Percentiles rank a stretch among this genome's conserved stretches.
Evolutionary conservation across 2,888 invertebrate genomes (phyloP).

Genomic region (Latrodectus elegans): DNA sequence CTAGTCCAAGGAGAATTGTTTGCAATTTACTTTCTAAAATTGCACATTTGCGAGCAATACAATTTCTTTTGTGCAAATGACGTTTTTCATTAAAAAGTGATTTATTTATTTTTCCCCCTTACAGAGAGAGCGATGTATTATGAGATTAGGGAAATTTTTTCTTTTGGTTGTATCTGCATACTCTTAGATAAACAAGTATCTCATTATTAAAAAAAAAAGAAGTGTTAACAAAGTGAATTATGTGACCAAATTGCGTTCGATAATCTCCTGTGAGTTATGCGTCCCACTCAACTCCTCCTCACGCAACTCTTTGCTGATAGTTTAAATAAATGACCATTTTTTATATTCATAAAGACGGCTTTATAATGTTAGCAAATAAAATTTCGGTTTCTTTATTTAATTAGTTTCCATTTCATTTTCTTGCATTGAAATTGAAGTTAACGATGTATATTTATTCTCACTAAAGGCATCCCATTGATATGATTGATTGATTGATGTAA

Average conservation of each 20-base stretch:
- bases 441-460: too few relatives aligned
- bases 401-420: too few relatives aligned
- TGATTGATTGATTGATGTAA: too few relatives aligned
- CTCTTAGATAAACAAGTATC: neutral
- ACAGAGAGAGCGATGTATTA: slow-evolving; percentile 27
- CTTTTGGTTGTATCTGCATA: neutral
- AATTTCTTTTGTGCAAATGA: slow-evolving; percentile 14
- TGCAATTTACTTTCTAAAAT: slow-evolving; percentile 59
- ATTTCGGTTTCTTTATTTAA: too few relatives aligned
- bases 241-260: neutral
- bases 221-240: slow-evolving; percentile 1
- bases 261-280: too few relatives aligned
- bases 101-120: slow-evolving; percentile 32
- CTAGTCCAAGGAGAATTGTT: slow-evolving; percentile 45
- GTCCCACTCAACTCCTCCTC: too few relatives aligned
- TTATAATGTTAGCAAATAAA: too few relatives aligned
- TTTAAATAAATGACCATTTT: too few relatives aligned
- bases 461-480: too few relatives aligned
- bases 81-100: neutral
- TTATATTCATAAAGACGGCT: too few relatives aligned
- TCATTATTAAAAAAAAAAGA: neutral
- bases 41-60: slow-evolving; percentile 29
- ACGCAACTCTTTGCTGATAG: too few relatives aligned
- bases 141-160: slow-evolving; percentile 24
- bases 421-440: too few relatives aligned